Conservation (phyloP, 2,113 vertebrate genomes). For the Gopherus flavomarginatus region DNA sequence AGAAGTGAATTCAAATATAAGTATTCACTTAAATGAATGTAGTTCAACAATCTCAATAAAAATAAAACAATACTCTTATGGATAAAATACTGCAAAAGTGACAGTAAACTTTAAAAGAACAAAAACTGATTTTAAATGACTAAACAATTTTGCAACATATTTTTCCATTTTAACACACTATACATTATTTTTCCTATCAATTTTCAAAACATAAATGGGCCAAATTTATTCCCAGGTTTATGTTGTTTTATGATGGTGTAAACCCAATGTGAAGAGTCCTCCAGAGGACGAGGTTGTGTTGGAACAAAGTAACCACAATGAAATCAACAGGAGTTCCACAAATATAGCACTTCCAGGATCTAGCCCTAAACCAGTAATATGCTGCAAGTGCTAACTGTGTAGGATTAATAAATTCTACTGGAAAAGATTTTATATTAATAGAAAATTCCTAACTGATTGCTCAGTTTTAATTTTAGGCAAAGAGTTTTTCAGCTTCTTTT, state of each 20-base stretch:
- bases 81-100: not conserved
- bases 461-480: constrained; percentile 66
- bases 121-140: not conserved
- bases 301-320: not conserved
- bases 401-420: not conserved
- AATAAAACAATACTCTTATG: not conserved
- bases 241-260: not conserved
- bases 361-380: not conserved
- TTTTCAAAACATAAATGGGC: not conserved
- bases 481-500: constrained; percentile 82
- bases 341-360: not conserved
- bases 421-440: not conserved
- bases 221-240: not conserved
- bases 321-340: not conserved
- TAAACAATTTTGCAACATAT: not conserved
- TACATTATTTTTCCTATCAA: not conserved
- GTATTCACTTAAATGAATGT: not conserved
- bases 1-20: not conserved
- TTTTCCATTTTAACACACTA: not conserved
- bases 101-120: not conserved
- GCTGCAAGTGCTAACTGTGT: not conserved
- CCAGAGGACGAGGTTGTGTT: not conserved
- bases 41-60: not conserved
- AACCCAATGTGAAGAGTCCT: not conserved
- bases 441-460: not conserved